Evolutionary conservation across 1,140 invertebrate genomes (phyloP), one percentile per base, ranked within the genome.

Genomic region (Lasioglossum baleicum): DNA sequence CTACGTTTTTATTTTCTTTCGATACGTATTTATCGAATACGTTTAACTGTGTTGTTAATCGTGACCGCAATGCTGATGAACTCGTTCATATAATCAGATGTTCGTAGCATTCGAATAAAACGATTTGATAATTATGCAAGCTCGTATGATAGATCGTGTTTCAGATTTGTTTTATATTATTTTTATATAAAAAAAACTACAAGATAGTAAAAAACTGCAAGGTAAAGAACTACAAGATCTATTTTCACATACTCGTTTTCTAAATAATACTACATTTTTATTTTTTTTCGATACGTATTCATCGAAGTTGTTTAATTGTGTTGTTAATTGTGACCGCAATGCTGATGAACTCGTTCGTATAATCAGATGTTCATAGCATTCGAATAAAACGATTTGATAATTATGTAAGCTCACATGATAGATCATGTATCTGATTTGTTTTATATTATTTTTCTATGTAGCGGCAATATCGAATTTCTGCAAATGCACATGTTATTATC

Each of bases 201-300:
- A n/a, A n/a, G n/a, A n/a, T n/a, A n/a, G n/a, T n/a, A n/a, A n/a
- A n/a, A n/a, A n/a, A n/a, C n/a, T n/a, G n/a, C n/a, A n/a, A 87
- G 88, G 89, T 90, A 84, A 85, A 67, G 7, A 67, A 70, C 10
- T 22, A 7, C n/a, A 58, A n/a, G n/a, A n/a, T 56, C 75, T 31
- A 31, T 31, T 72, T 70, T 31, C 56, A 78, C 22, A 31, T 67
- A 64, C 26, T 48, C 17, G 64, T 53, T 20, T 63, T 58, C 17
- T 31, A 26, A 53, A 44, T 69, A 61, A 35, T 11, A 56, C 10
- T 8, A 7, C 17, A 0, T 8, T 58, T n/a, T n/a, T 8, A 8
- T n/a, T 58, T 53, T 20, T 5, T 58, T n/a, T n/a, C 20, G 56
- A n/a, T 6, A n/a, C 53, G 26, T 26, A n/a, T 56, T n/a, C 2